A percentile compares a stretch with the other conserved stretches of the same genome.
phyloP scores from a whole-genome alignment of 2,113 vertebrate species.

The Mirza zaza region DNA sequence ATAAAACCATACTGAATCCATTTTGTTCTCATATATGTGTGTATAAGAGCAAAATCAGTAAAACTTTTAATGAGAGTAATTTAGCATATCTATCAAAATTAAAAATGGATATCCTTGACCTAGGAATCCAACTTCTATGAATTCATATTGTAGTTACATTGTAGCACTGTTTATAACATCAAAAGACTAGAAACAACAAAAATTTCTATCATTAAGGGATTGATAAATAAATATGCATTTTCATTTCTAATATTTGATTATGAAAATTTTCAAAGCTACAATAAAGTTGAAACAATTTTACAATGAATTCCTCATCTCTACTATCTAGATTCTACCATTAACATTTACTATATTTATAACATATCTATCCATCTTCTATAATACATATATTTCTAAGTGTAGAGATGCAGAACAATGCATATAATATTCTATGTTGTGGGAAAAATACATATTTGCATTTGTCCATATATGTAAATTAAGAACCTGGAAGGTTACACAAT shows the following conservation, averaged over 20 bases:
- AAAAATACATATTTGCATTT: background rate
- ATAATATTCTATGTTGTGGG: background rate
- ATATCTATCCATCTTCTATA: background rate
- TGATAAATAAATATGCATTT: background rate
- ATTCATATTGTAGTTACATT: background rate
- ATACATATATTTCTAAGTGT: background rate
- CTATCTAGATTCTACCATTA: background rate
- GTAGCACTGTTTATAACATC: background rate
- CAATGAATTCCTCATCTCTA: background rate
- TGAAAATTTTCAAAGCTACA: background rate
- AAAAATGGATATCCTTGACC: conserved; percentile 17
- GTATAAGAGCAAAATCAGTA: background rate
- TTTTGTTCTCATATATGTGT: background rate
- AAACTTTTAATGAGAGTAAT: conserved; percentile 2
- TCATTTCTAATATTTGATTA: background rate
- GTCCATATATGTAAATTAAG: background rate
- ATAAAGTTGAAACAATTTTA: conserved; percentile 31
- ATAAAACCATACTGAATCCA: background rate
- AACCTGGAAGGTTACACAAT: background rate
- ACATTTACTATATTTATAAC: conserved; percentile 10
- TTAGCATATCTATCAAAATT: conserved; percentile 33
- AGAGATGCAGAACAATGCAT: background rate
- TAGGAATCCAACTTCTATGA: background rate
- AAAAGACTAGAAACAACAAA: conserved; percentile 29
- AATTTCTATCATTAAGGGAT: conserved; percentile 16